These are phyloP conservation scores for Parnassius glacialis DNA, from an alignment of 2,888 invertebrate genomes.

Conservation along the genomic window DNA sequence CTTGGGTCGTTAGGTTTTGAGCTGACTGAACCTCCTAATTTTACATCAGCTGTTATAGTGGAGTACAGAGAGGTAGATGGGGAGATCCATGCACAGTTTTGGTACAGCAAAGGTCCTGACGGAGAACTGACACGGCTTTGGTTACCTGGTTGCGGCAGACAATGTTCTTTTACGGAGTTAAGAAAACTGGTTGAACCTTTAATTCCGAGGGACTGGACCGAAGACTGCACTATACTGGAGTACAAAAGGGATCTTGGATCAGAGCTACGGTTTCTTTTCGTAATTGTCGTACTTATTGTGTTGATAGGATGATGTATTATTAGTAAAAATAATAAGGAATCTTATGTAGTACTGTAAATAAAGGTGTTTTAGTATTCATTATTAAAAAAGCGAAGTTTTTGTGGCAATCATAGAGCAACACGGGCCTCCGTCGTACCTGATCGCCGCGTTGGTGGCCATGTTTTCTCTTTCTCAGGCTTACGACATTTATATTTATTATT, in stretches of 20 bases:
- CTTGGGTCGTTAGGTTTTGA: constrained; percentile 23
- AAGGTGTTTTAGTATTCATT: background rate
- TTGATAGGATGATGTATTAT: constrained; percentile 12
- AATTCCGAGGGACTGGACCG: constrained; percentile 26
- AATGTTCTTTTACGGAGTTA: constrained; percentile 24
- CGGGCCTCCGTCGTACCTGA: too few species aligned
- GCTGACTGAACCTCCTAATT: constrained; percentile 22
- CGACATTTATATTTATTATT: too few species aligned
- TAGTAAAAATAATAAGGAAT: constrained; percentile 5
- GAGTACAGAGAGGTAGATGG: constrained; percentile 21
- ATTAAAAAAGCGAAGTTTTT: too few species aligned
- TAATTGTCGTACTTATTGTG: constrained; percentile 5
- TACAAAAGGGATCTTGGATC: constrained; percentile 1
- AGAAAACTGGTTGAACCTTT: constrained; percentile 16
- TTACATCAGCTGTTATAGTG: constrained; percentile 23
- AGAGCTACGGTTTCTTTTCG: constrained; percentile 4
- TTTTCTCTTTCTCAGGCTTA: too few species aligned
- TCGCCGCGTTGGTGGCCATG: too few species aligned
- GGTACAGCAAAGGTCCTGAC: constrained; percentile 23
- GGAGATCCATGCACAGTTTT: constrained; percentile 23
- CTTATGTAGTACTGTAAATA: constrained; percentile 6
- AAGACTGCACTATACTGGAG: constrained; percentile 17
- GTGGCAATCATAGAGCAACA: too few species aligned
- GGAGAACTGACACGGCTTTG: constrained; percentile 11
- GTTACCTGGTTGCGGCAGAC: constrained; percentile 22